Base-by-base conservation (phyloP, 2,113 vertebrate species). In the Platysteira castanea region DNA sequence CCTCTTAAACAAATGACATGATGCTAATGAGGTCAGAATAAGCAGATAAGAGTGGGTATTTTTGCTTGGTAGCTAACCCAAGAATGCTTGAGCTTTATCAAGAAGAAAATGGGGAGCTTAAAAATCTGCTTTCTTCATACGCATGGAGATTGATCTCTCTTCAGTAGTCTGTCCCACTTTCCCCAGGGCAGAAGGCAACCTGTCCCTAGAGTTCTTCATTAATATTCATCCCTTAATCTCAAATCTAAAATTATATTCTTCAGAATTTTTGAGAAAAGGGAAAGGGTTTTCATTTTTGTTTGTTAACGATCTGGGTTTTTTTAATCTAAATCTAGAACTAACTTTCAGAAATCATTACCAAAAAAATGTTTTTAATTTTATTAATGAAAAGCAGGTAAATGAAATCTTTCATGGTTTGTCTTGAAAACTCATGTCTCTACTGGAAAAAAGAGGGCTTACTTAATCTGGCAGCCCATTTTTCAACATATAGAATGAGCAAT, bases 1-100 rank as follows among this genome's bases (percentile, higher is more conserved):
- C 75, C 67, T 89, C 69, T 91, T 83, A 92, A 95, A 95, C 94
- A 97, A 92, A 93, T 2, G 16, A 56, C 69, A 82, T 42, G 60
- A 92, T 78, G 77, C 7, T 96, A 96, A 97, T 79, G 78, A 95
- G 60, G 67, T 87, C 82, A 81, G 59, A 42, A 90, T 56, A 95
- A 95, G 47, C n/a, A 89, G 78, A 57, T 65, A 42, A 84, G 44
- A 89, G 44, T 37, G 37, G 17, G 15, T 75, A 44, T 64, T 94
- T 91, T 86, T 93, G 7, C 76, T 84, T 70, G 19, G 22, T 79
- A 44, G 42, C n/a, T 95, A 84, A 41, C 49, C 17, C 20, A 82
- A 88, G 18, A 79, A 77, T 53, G 52, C 24, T 87, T 81, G 54
- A 84, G 13, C 15, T 85, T 90, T 70, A 70, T 56, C 18, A 60